Evolutionary conservation across 2,113 vertebrate species (phyloP), one percentile per base, ranked within the genome.

Genomic region (Garra rufa): DNA sequence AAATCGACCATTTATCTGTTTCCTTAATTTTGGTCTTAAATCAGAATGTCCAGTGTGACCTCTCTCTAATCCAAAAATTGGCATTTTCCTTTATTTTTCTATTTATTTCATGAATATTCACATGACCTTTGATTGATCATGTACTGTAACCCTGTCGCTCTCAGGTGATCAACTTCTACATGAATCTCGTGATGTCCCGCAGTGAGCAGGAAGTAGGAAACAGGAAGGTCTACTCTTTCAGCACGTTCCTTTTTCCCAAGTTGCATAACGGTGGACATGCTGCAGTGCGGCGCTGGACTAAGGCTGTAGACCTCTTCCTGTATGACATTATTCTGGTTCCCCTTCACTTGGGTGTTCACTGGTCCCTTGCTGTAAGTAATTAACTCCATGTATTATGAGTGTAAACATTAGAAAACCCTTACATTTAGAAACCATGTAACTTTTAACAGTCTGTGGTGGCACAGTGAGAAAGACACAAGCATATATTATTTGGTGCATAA

Each of bases 121-220:
- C 38, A 44, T 11, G 24, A 14, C n/a, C 1, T 26, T 28, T 50
- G 10, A 57, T 50, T 17, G 21, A 6, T 65, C n/a, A 30, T 50
- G 2, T n/a, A n/a, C n/a, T n/a, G n/a, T 70, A 9, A 76, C 55
- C 77, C n/a, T 73, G 15, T 19, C 1, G 82, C 34, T 21, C 87
- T 57, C 57, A 97, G 97, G 93, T 99, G 55, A 96, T 99, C 61
- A 98, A 99, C 93, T 99, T 99, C 95, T 99, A 99, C 92, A 93
- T 99, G 89, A 94, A 92, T 86, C 94, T 99, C 85, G 88, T 99
- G 79, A 86, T 97, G 91, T 95, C 96, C 87, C 95, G 96, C 81
- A 93, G 87, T 77, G 95, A 94, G 65, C 89, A 92, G 21, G 90
- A 92, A 14, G 90, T 89, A 43, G 91, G 89, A 1, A 92, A 91